Base-by-base conservation (phyloP, 1,140 invertebrate species). In the Neomicropteryx cornuta region DNA sequence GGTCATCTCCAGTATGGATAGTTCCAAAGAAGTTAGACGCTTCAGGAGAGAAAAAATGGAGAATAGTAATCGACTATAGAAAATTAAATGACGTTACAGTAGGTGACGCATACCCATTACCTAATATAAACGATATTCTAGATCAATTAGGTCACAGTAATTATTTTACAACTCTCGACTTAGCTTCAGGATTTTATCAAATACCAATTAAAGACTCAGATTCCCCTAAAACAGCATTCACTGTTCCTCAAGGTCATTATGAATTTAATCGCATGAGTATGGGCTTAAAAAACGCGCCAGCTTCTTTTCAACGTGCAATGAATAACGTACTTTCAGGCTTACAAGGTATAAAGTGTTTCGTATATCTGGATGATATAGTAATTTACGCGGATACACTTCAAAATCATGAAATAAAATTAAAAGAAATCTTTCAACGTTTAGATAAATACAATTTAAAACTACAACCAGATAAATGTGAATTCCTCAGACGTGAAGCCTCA, bases 91-190 rank as follows among this genome's bases (percentile, higher is more conserved):
- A 58, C 4, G 39, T 58, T 2, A 60, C 58, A 8, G 30, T 53
- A 20, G 43, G 43, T 5, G 69, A 75, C 39, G 45, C 45, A n/a
- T 74, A 58, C 47, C 73, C 70, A 3, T 41, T 74, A 13, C 71
- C 71, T 4, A 51, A 61, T n/a, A 70, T 72, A 4, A 58, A 60
- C 0, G 46, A 50, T 29, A 53, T 57, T 13, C 32, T 59, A 18
- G 53, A 56, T 18, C 46, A 51, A 41, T 37, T 57, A 43, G 52
- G 53, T 28, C 46, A 48, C 35, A 45, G 44, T 13, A 33, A 43
- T 29, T 56, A 56, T 36, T 56, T 58, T 24, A 52, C 46, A 5
- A 55, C 49, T 3, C 19, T 59, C 39, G 53, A 56, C 36, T 38
- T 58, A 18, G 50, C 52, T 5, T 46, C 43, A n/a, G 52, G 53